Percentiles rank a stretch among this genome's conserved stretches.
These are phyloP conservation scores for Notoglanidium macrostoma DNA, from an alignment of 2,797 vertebrate genomes.

Conservation along the genomic window DNA sequence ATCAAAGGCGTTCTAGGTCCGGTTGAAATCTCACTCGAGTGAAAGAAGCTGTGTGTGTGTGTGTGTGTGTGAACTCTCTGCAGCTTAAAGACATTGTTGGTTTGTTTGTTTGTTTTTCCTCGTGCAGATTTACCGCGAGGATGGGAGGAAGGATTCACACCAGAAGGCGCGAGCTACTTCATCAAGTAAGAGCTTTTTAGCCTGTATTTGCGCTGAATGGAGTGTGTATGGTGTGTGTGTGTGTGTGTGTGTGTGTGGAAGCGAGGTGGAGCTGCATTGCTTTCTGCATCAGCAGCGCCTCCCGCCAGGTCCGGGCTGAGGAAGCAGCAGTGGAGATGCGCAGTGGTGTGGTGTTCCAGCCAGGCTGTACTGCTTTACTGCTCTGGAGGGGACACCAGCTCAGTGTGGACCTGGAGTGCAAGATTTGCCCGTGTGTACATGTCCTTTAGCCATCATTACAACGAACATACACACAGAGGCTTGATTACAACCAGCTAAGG, in stretches of 20 bases:
- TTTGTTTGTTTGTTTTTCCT: constrained; percentile 1
- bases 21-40: not conserved
- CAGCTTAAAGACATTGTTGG: not conserved
- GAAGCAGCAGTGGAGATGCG: not conserved
- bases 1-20: not conserved
- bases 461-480: not conserved
- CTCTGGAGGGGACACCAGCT: not conserved
- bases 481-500: not conserved
- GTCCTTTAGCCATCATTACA: not conserved
- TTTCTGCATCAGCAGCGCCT: constrained; percentile 32
- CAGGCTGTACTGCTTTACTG: not conserved
- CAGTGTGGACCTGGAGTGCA: not conserved
- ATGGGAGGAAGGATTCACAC: constrained; percentile 97
- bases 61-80: not conserved
- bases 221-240: constrained; percentile 1
- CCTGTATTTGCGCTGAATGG: not conserved
- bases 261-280: constrained; percentile 40
- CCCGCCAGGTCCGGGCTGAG: constrained; percentile 7
- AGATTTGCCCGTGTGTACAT: not conserved
- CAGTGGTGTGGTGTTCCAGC: not conserved
- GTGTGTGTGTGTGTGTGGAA: constrained; percentile 7
- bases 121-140: constrained; percentile 89
- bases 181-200: constrained; percentile 88
- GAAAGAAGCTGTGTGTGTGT: not conserved
- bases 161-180: constrained; percentile 98